These are phyloP conservation scores for Halocynthia roretzi DNA, from an alignment of 23 tunicate species.

Conservation along the genomic window DNA sequence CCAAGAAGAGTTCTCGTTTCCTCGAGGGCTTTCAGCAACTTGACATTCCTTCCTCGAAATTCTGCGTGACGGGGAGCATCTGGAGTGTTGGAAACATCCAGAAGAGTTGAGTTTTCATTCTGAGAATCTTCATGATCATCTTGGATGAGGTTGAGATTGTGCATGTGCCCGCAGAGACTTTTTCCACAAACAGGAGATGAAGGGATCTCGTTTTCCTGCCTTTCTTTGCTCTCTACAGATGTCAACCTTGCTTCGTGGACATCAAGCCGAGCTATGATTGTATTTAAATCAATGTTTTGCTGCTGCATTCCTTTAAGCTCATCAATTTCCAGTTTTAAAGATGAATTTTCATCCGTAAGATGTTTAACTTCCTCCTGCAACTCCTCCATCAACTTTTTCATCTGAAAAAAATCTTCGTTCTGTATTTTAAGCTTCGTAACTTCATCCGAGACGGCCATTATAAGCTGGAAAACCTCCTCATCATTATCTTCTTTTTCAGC, in stretches of 20 bases:
- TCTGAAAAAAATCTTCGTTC: too few relatives aligned
- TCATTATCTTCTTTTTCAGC: not conserved
- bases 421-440: too few relatives aligned
- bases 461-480: not conserved
- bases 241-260: not conserved
- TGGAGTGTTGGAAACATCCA: slow-evolving; percentile 12
- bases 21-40: slow-evolving; percentile 8
- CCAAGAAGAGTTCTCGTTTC: slow-evolving; percentile 22
- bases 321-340: not conserved
- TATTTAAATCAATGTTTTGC: not conserved
- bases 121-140: not conserved
- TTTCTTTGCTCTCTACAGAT: not conserved
- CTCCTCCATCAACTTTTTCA: not conserved
- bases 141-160: not conserved
- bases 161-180: slow-evolving; percentile 9
- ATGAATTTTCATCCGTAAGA: not conserved
- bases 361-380: not conserved
- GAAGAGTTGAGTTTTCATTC: not conserved
- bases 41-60: not conserved
- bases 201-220: not conserved
- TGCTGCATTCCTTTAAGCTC: not conserved
- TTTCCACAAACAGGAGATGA: slow-evolving; percentile 8
- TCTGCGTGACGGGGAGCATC: not conserved
- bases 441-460: too few relatives aligned
- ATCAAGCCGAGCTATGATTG: slow-evolving; percentile 1